Evolutionary conservation across 2,888 invertebrate species (phyloP).

Genomic region (Noctua comes): DNA sequence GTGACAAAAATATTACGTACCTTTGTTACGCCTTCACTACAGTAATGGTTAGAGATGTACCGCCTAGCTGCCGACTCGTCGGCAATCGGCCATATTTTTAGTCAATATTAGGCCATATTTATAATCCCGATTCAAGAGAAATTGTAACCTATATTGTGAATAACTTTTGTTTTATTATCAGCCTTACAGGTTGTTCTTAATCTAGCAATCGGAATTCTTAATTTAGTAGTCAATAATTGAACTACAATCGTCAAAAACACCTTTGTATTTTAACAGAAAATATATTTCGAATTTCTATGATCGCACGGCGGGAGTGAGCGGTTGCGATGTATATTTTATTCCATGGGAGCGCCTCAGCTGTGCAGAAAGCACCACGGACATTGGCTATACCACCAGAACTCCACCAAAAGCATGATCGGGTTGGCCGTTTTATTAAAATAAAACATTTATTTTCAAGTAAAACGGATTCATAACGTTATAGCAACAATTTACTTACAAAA

Average conservation of each 20-base stretch:
- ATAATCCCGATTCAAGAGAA: not conserved
- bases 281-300: not conserved
- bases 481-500: too few species aligned
- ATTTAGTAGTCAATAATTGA: not conserved
- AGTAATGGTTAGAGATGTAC: not conserved
- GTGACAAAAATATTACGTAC: constrained; percentile 39
- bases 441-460: too few species aligned
- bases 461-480: too few species aligned
- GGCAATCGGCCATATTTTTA: not conserved
- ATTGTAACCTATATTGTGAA: not conserved
- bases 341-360: not conserved
- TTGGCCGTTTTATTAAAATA: not conserved
- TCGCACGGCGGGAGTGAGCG: not conserved
- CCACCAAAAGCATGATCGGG: not conserved
- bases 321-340: not conserved
- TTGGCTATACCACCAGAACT: too few species aligned
- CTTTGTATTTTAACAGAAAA: not conserved
- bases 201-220: not conserved
- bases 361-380: not conserved
- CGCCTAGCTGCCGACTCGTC: not conserved
- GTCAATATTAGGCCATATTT: not conserved
- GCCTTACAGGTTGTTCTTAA: not conserved
- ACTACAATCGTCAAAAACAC: not conserved
- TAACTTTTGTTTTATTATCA: not conserved
- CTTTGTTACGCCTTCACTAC: constrained; percentile 23